These are phyloP conservation scores for Mystacornis crossleyi DNA, from an alignment of 2,113 vertebrate genomes.

Conservation along the genomic window DNA sequence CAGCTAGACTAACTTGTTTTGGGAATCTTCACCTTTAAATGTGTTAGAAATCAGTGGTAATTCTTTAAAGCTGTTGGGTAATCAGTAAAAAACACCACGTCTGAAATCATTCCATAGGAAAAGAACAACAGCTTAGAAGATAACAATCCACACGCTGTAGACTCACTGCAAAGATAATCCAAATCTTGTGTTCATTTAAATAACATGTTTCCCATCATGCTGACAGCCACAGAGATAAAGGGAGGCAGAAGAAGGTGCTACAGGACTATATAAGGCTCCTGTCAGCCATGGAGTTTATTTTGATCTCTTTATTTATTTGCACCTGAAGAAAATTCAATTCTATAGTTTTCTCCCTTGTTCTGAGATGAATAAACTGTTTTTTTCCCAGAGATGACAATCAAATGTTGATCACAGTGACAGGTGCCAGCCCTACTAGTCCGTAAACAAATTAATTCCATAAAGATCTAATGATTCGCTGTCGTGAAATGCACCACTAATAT, in stretches of 20 bases:
- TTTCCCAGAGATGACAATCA: neutral
- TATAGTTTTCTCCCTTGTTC: neutral
- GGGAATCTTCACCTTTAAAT: neutral
- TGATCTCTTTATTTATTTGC: constrained; percentile 12
- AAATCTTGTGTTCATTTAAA: neutral
- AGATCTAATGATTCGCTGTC: neutral
- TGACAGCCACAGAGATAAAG: neutral
- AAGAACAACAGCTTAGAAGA: neutral
- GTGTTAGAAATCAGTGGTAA: neutral
- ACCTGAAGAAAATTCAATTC: constrained; percentile 9
- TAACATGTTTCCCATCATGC: neutral
- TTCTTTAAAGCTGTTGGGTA: neutral
- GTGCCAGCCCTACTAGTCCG: neutral
- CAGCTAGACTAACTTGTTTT: neutral
- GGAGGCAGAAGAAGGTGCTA: neutral
- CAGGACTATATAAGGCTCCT: neutral
- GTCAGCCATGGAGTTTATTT: neutral
- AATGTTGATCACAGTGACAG: neutral
- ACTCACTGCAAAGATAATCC: neutral
- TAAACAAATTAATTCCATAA: neutral
- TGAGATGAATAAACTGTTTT: neutral
- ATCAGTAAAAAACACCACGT: neutral
- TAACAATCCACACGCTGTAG: neutral
- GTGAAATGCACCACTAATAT: neutral
- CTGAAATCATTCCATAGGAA: neutral